Conservation (phyloP, 2,113 vertebrate genomes). For the Chaetura pelagica region DNA sequence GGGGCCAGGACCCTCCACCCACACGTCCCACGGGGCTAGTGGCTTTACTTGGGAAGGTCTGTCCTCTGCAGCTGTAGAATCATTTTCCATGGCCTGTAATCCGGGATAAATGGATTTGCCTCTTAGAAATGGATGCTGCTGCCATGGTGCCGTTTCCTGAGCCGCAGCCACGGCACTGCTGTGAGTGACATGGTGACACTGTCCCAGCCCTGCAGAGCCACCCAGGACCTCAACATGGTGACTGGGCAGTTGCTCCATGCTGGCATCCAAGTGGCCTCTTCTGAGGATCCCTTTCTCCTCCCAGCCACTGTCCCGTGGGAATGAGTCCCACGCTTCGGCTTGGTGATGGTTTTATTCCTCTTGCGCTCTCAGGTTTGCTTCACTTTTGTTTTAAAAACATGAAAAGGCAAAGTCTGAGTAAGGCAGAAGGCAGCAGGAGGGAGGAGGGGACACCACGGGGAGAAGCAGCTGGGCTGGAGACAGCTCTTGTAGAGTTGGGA, state of each 20-base stretch:
- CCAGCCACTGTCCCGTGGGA: rapidly evolving
- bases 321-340: background rate
- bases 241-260: background rate
- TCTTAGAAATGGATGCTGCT: background rate
- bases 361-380: background rate
- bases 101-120: background rate
- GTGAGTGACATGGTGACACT: no score
- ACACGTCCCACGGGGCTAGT: background rate
- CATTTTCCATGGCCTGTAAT: background rate
- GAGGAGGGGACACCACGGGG: background rate
- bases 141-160: no score
- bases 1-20: background rate
- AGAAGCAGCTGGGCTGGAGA: background rate
- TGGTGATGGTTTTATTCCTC: background rate
- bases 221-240: background rate
- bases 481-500: background rate
- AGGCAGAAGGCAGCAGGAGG: background rate
- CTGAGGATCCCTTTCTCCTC: background rate
- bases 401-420: background rate
- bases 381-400: background rate
- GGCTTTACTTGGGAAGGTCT: background rate
- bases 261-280: background rate
- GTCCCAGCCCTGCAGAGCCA: no score
- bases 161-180: no score
- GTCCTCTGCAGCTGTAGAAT: background rate